A percentile compares a stretch with the other conserved stretches of the same genome.
Conservation (phyloP, 2,113 vertebrate species). For the Aix galericulata region DNA sequence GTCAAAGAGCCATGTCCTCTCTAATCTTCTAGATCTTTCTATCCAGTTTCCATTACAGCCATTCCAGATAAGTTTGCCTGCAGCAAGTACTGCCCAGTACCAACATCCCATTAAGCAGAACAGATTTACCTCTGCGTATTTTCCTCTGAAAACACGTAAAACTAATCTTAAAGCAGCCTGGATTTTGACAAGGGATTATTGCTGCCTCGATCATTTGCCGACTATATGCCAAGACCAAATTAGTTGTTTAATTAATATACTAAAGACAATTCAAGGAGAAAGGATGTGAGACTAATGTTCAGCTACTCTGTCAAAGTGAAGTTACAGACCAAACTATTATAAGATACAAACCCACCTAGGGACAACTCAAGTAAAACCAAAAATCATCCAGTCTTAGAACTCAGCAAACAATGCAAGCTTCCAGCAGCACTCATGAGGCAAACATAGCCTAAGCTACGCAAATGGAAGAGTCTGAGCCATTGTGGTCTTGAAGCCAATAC, state of each 20-base stretch:
- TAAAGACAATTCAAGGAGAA: not conserved
- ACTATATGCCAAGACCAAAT: not conserved
- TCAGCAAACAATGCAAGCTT: not conserved
- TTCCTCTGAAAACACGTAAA: not conserved
- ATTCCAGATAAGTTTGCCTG: not conserved
- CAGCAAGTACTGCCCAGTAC: not conserved
- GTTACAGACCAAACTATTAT: not conserved
- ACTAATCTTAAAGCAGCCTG: not conserved
- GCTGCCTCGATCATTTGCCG: not conserved
- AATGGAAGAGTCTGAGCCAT: not conserved
- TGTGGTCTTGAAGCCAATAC: not conserved
- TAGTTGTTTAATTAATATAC: not conserved
- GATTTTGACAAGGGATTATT: conserved; percentile 21
- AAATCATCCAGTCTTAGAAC: not conserved
- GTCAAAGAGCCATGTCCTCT: not conserved
- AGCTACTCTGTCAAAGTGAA: not conserved
- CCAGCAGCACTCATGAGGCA: not conserved
- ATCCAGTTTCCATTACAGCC: not conserved
- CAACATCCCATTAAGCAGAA: not conserved
- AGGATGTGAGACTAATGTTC: not conserved
- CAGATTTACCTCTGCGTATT: not conserved
- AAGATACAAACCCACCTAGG: not conserved
- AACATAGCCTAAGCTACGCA: not conserved
- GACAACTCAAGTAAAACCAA: not conserved
- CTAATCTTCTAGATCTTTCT: not conserved